A percentile compares a stretch with the other conserved stretches of the same genome.
Conservation (phyloP, 2,113 vertebrate species). For the Pseudopodoces humilis region DNA sequence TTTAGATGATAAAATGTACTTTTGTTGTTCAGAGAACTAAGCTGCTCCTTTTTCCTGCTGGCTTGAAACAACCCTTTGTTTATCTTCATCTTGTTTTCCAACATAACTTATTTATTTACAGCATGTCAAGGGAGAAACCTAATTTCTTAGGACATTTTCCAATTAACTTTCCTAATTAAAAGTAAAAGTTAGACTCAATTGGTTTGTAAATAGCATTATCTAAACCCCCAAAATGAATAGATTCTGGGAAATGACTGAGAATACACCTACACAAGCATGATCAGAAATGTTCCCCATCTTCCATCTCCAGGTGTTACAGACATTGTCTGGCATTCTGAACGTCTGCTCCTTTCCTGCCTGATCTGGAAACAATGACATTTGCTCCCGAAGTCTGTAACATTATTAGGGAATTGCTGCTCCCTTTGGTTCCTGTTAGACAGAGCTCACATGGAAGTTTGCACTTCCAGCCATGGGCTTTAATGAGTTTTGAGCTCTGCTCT, state of each 20-base stretch:
- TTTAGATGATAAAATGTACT: not conserved
- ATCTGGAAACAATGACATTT: not conserved
- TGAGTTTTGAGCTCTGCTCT: not conserved
- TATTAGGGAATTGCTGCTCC: not conserved
- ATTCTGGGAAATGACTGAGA: not conserved
- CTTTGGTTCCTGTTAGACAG: not conserved
- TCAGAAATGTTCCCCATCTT: not conserved
- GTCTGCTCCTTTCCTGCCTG: not conserved
- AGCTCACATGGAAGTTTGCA: not conserved
- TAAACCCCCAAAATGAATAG: not conserved
- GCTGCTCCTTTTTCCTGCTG: not conserved
- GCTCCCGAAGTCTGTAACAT: not conserved
- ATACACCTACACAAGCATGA: not conserved
- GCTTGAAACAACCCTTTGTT: not conserved
- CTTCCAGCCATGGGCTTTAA: not conserved
- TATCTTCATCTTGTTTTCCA: constrained; percentile 15
- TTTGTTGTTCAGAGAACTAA: not conserved
- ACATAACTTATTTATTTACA: constrained; percentile 22
- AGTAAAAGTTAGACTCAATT: not conserved
- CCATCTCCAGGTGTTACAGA: not conserved
- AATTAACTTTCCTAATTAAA: constrained; percentile 34
- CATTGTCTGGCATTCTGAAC: not conserved
- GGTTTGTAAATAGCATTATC: not conserved
- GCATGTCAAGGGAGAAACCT: not conserved
- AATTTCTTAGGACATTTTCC: constrained; percentile 33